phyloP scores from a whole-genome alignment of 2,797 vertebrate genomes.

The Paratrypauchen microcephalus region DNA sequence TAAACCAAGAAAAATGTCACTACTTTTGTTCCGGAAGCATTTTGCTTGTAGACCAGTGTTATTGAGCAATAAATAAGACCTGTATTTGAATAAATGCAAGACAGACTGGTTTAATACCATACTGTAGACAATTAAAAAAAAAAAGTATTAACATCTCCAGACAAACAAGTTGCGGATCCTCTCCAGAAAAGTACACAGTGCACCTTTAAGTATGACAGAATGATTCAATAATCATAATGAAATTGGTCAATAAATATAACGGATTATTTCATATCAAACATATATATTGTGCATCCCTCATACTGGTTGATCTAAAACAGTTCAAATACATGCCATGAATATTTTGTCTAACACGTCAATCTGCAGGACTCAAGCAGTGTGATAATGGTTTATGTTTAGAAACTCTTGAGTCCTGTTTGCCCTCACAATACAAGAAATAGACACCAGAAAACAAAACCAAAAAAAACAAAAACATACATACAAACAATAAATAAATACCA shows the following conservation, averaged over 20 bases:
- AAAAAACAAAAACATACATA: conserved; percentile 45
- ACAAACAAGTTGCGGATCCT: no score
- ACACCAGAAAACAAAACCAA: conserved; percentile 36
- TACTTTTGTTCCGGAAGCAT: no score
- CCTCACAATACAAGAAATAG: conserved; percentile 48
- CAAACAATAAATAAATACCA: conserved; percentile 78
- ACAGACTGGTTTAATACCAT: no score
- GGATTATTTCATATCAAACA: neutral
- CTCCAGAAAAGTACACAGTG: no score
- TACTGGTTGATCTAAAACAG: conserved; percentile 33
- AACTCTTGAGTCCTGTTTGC: conserved; percentile 49
- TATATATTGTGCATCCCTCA: conserved; percentile 3
- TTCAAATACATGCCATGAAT: conserved; percentile 36
- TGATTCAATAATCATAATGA: neutral
- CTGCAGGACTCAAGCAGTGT: conserved; percentile 38
- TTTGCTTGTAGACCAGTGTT: no score
- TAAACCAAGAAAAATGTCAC: no score
- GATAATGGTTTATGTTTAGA: conserved; percentile 53
- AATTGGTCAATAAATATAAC: neutral
- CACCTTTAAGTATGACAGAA: neutral
- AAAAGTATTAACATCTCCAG: no score
- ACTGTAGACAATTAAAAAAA: no score
- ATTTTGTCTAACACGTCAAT: conserved; percentile 4
- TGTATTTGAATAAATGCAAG: no score
- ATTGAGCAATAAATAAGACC: no score